Base-by-base conservation (phyloP, 2,113 vertebrate genomes). In the Perca flavescens region DNA sequence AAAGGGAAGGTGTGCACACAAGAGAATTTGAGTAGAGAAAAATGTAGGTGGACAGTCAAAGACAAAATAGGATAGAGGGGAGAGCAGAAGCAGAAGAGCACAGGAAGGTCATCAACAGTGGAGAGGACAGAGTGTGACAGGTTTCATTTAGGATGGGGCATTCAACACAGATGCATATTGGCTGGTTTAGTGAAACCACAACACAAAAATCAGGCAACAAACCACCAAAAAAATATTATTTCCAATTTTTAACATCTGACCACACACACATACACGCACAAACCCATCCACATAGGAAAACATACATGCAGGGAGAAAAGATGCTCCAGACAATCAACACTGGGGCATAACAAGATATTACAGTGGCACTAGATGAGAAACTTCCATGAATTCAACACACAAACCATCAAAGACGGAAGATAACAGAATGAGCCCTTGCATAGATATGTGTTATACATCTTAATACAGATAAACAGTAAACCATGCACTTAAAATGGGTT, bases 151-250 rank as follows among this genome's bases (percentile, higher is more conserved):
- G 64, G 52, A 69, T 84, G 74, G 66, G 56, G 86, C 92, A 92
- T 90, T 91, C 88, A 83, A 92, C 84, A 93, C 63, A 80, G 82
- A 91, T 93, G 88, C 90, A 86, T 72, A 71, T 52, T 60, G 68
- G 77, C 82, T 85, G 63, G 47, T 86, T 91, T 66, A 65, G 77
- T 84, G 47, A 66, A 82, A 80, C 75, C 80, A 91, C 81, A 52
- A 75, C 78, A 92, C 77, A 85, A 87, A 81, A 80, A 17, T 85
- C 92, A 94, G 89, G 92, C 92, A 93, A 91, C 82, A 88, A 72
- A 82, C 53, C 68, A 88, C 83, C 75, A 76, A 81, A 89, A 58
- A 58, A 68, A 78, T 47, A 82, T 81, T 62, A 57, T 77, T 67
- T 78, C 43, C 68, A 57, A 34, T 58, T 77, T 76, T 61, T 79